Evolutionary conservation across 2,113 vertebrate genomes (phyloP).

Genomic region (Oreamnos americanus): DNA sequence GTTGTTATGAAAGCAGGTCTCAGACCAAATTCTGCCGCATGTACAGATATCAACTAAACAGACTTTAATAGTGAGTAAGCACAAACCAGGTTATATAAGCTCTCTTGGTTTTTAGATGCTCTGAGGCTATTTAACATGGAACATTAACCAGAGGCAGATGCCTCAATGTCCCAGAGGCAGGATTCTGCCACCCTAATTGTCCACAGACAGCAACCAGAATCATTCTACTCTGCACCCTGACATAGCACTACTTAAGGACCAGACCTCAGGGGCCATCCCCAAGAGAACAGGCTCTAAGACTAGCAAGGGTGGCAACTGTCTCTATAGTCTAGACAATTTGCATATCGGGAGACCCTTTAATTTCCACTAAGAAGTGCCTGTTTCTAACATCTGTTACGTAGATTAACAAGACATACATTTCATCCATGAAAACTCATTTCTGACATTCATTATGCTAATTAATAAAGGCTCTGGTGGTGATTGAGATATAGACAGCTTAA

Average conservation of each 20-base stretch:
- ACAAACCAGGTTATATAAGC: neutral
- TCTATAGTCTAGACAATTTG: neutral
- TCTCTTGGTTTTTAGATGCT: neutral
- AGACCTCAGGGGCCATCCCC: neutral
- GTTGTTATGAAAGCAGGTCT: neutral
- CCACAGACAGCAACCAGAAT: neutral
- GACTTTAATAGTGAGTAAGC: neutral
- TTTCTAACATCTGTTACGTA: neutral
- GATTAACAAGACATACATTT: neutral
- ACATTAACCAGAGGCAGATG: neutral
- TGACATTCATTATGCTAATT: neutral
- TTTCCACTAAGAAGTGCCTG: neutral
- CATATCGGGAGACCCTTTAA: neutral
- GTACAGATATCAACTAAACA: neutral
- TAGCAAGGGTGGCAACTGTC: neutral
- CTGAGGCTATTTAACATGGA: neutral
- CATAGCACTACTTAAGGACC: neutral
- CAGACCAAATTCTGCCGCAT: neutral
- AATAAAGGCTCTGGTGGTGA: neutral
- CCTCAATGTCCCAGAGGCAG: neutral
- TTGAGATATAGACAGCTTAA: neutral
- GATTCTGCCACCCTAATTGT: neutral
- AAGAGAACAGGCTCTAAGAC: neutral
- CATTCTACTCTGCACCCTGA: neutral
- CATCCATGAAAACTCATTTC: neutral